Evolutionary conservation across 2,888 invertebrate genomes (phyloP).

Genomic region (Nyleta sp.): DNA sequence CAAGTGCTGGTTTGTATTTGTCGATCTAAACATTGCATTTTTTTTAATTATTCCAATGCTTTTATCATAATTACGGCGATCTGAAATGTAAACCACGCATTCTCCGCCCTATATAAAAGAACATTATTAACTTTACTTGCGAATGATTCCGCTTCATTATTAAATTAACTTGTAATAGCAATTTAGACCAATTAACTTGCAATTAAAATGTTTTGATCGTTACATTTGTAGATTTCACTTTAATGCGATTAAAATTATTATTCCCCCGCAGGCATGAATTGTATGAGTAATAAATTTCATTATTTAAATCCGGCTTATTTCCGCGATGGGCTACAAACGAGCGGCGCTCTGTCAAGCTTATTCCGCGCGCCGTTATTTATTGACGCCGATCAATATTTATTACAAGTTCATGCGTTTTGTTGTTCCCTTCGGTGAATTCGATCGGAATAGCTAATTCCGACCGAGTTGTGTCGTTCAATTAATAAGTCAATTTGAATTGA

Average conservation of each 20-base stretch:
- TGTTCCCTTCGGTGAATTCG: conserved; percentile 8
- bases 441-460: too few species aligned
- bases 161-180: conserved; percentile 60
- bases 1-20: conserved; percentile 75
- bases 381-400: conserved; percentile 30
- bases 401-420: background rate
- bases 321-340: conserved; percentile 32
- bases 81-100: conserved; percentile 33
- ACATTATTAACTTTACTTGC: conserved; percentile 43
- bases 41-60: conserved; percentile 32
- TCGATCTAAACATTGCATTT: too few species aligned
- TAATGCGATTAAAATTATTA: conserved; percentile 45
- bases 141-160: conserved; percentile 53
- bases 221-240: conserved; percentile 61
- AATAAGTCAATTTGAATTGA: too few species aligned
- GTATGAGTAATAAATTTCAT: conserved; percentile 52
- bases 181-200: conserved; percentile 60
- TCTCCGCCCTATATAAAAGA: conserved; percentile 33
- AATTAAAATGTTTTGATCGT: conserved; percentile 62
- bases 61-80: conserved; percentile 32
- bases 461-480: too few species aligned
- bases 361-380: conserved; percentile 22
- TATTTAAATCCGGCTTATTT: conserved; percentile 49
- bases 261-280: conserved; percentile 24
- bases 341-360: conserved; percentile 1